These are phyloP conservation scores for Enteromius paludinosus DNA, from an alignment of 2,797 vertebrate species.

Conservation along the genomic window DNA sequence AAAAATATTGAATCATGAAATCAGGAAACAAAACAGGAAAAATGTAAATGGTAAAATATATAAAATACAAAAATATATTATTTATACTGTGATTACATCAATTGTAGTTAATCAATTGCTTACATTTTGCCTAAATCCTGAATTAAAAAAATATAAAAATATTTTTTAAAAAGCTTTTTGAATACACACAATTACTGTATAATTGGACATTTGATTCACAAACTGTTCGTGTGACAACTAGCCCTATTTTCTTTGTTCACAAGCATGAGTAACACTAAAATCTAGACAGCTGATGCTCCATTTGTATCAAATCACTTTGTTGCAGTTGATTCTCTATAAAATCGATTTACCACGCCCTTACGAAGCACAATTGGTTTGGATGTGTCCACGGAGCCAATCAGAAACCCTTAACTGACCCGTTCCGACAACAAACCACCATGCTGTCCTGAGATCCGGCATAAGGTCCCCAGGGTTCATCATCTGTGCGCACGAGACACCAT, in stretches of 20 bases:
- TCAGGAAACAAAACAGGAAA: not conserved
- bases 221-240: not conserved
- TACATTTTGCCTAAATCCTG: not conserved
- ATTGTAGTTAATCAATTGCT: not conserved
- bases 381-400: conserved; percentile 52
- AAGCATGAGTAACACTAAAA: not conserved
- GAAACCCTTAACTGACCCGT: conserved; percentile 38
- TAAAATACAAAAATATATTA: not conserved
- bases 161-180: not conserved
- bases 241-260: not conserved
- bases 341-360: conserved; percentile 49
- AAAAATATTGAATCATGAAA: not conserved
- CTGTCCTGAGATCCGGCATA: conserved; percentile 3
- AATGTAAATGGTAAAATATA: not conserved
- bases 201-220: not conserved
- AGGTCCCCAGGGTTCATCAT: conserved; percentile 12
- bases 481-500: conserved; percentile 12
- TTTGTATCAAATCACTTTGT: conserved; percentile 24
- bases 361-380: conserved; percentile 43
- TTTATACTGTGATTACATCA: not conserved
- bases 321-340: conserved; percentile 20
- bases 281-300: conserved; percentile 8
- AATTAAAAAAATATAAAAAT: no score
- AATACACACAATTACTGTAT: no score
- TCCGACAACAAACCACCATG: conserved; percentile 31